Evolutionary conservation across 2,797 vertebrate genomes (phyloP), one percentile per base, ranked within the genome.

Genomic region (Protosalanx chinensis): DNA sequence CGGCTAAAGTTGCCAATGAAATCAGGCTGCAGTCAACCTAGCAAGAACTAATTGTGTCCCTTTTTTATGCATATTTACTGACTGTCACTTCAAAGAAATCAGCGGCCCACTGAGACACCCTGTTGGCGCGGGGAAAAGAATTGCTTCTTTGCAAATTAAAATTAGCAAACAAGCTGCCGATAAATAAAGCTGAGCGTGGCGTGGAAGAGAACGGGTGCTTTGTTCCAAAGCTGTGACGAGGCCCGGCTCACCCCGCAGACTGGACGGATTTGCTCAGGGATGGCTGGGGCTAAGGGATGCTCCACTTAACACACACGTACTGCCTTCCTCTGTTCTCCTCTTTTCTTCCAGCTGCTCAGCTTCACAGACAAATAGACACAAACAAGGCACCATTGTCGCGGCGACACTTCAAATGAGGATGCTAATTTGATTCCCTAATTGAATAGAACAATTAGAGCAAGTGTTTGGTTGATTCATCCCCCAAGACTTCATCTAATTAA

Each of bases 1-100:
- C 94, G 92, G 94, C 95, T 95, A 96, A 97, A 98, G 96, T 97
- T 97, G 95, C 96, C 97, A 96, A 96, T 95, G 95, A 96, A 98
- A 97, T 96, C 94, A 93, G 94, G 93, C 95, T 91, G 94, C 95
- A 95, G 94, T 97, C 96, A 98, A 96, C 95, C 96, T 95, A 93
- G 92, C 91, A 91, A 92, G 85, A 91, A 89, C 96, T 99, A 98
- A 99, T 98, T 98, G 96, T 95, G 95, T 96, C 94, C 93, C 93
- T 95, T 96, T 97, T 96, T 96, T 95, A 97, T 97, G 96, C 96
- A 98, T 99, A 98, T 99, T 98, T 98, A 98, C 97, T 92, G 94
- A 96, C 95, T 96, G 96, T 99, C 97, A 98, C 96, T 98, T 99
- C 95, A 98, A 96, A 95, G 96, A 96, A 97, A 97, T 96, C 96